phyloP scores from a whole-genome alignment of 1,140 invertebrate genomes.

The Lepidurus couesii region DNA sequence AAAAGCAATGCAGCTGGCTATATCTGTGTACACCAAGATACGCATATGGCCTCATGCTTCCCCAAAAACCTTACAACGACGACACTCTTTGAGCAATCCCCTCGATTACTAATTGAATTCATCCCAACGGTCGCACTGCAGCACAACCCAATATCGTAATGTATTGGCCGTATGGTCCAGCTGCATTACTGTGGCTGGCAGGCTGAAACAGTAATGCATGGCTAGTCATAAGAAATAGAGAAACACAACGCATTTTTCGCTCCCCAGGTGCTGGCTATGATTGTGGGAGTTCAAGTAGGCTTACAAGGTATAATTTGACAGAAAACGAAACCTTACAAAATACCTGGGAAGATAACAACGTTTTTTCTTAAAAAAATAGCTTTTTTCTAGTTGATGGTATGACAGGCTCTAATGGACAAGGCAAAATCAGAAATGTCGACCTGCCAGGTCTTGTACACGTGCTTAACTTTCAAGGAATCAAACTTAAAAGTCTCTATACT shows the following conservation, averaged over 20 bases:
- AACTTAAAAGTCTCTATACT: no score
- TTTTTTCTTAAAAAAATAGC: no score
- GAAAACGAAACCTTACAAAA: no score
- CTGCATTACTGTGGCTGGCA: background rate
- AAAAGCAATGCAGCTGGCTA: conserved; percentile 14
- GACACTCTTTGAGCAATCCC: conserved; percentile 7
- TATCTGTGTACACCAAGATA: background rate
- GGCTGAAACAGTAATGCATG: background rate
- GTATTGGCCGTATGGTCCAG: background rate
- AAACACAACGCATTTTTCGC: background rate
- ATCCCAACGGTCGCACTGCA: background rate
- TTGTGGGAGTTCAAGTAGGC: background rate
- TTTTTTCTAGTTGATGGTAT: no score
- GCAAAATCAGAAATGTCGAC: no score
- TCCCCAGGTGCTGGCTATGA: background rate
- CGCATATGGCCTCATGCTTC: background rate
- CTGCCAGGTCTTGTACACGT: no score
- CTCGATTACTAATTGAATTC: conserved; percentile 22
- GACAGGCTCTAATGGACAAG: no score
- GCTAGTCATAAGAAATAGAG: conserved; percentile 3
- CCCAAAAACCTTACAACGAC: background rate
- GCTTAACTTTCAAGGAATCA: no score
- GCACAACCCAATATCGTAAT: background rate
- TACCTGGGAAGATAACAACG: no score
- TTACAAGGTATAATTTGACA: no score